phyloP scores from a whole-genome alignment of 2,113 vertebrate species.

The Panthera leo region DNA sequence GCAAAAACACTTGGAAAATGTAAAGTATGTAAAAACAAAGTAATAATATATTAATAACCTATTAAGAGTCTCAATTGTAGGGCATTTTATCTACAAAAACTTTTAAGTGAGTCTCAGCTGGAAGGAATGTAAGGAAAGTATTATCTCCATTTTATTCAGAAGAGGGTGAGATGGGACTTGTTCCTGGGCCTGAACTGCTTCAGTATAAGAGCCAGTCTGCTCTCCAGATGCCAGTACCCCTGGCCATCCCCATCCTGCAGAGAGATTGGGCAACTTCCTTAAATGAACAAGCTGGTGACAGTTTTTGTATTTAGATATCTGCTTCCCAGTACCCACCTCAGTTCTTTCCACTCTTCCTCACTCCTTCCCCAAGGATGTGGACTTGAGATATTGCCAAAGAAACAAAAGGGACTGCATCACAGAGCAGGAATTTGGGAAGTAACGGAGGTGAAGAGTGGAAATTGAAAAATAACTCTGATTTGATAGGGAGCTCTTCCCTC shows the following conservation, averaged over 20 bases:
- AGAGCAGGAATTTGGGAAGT: not conserved
- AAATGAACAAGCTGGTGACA: not conserved
- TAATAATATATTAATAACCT: not conserved
- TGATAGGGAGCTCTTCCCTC: not conserved
- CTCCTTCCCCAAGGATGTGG: not conserved
- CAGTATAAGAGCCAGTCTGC: not conserved
- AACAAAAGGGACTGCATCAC: not conserved
- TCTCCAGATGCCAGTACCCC: not conserved
- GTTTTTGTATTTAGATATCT: not conserved
- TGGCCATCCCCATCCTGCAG: not conserved
- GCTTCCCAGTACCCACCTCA: not conserved
- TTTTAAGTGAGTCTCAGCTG: not conserved
- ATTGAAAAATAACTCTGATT: not conserved
- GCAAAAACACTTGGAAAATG: not conserved
- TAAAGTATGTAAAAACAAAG: not conserved
- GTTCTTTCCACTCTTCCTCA: not conserved
- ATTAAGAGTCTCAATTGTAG: not conserved
- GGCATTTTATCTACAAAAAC: not conserved
- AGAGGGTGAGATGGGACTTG: not conserved
- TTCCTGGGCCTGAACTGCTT: not conserved
- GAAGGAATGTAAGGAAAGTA: not conserved
- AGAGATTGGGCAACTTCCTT: not conserved
- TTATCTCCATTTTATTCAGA: not conserved
- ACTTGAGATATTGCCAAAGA: not conserved
- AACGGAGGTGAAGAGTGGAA: not conserved